Conservation (phyloP, 2,113 vertebrate species). For the Alligator mississippiensis region DNA sequence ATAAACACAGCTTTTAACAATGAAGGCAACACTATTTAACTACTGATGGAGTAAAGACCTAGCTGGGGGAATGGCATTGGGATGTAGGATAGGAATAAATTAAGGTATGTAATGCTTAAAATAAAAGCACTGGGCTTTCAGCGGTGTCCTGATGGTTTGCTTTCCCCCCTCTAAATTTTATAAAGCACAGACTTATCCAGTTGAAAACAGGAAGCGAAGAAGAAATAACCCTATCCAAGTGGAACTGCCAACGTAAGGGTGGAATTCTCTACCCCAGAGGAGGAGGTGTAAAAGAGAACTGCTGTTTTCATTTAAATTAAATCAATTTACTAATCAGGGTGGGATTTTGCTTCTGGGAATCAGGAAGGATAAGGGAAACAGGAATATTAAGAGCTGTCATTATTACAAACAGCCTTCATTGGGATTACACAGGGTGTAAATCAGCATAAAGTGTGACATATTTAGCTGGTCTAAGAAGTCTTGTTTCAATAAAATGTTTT, state of each 20-base stretch:
- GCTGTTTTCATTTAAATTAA: slow-evolving; percentile 15
- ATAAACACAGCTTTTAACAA: not conserved
- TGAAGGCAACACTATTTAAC: not conserved
- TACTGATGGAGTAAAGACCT: not conserved
- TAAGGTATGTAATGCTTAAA: not conserved
- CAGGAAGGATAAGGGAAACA: not conserved
- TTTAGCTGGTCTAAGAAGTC: slow-evolving; percentile 5
- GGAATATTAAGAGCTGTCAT: slow-evolving; percentile 17
- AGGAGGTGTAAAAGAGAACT: not conserved
- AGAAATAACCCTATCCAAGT: not conserved
- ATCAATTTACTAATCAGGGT: not conserved
- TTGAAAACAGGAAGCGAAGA: not conserved
- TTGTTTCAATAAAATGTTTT: slow-evolving; percentile 3
- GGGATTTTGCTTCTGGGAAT: not conserved
- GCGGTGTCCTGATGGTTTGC: not conserved
- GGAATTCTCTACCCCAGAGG: not conserved
- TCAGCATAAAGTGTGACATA: slow-evolving; percentile 30
- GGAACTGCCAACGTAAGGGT: not conserved
- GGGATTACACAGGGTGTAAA: slow-evolving; percentile 28
- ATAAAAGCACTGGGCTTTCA: too few species aligned
- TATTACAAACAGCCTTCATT: slow-evolving; percentile 35
- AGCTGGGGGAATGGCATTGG: not conserved
- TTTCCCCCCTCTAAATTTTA: not conserved
- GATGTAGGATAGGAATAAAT: not conserved
- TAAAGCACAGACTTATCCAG: not conserved